A percentile compares a stretch with the other conserved stretches of the same genome.
phyloP scores from a whole-genome alignment of 2,113 vertebrate species.

The Tautogolabrus adspersus region DNA sequence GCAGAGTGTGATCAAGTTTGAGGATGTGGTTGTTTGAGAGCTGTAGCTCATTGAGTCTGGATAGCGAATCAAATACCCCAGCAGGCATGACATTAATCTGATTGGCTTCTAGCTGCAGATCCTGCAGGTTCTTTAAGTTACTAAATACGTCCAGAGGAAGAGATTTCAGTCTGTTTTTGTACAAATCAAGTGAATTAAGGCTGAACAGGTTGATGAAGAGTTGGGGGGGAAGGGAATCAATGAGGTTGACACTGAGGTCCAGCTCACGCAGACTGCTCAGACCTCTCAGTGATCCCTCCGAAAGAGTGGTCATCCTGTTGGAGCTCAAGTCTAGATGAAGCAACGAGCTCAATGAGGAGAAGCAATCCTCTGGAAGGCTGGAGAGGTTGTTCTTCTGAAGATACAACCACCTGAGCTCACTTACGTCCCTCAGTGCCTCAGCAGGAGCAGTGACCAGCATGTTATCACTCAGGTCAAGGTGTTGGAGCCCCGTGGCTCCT shows the following conservation, averaged over 20 bases:
- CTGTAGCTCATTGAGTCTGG: slow-evolving; percentile 60
- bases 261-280: slow-evolving; percentile 58
- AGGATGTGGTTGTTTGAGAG: slow-evolving; percentile 70
- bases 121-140: slow-evolving; percentile 52
- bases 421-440: slow-evolving; percentile 45
- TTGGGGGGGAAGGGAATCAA: slow-evolving; percentile 52
- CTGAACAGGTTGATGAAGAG: slow-evolving; percentile 54
- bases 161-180: slow-evolving; percentile 61
- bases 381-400: slow-evolving; percentile 66
- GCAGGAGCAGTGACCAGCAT: slow-evolving; percentile 51
- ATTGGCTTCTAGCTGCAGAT: slow-evolving; percentile 72
- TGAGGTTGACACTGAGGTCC: slow-evolving; percentile 69
- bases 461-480: slow-evolving; percentile 75
- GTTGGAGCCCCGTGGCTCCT: slow-evolving; percentile 51
- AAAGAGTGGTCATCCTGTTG: slow-evolving; percentile 61
- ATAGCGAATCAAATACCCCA: slow-evolving; percentile 51
- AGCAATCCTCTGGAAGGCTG: slow-evolving; percentile 55
- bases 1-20: slow-evolving; percentile 46
- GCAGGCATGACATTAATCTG: slow-evolving; percentile 51
- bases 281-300: slow-evolving; percentile 58
- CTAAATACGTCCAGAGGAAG: slow-evolving; percentile 61
- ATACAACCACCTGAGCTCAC: slow-evolving; percentile 52
- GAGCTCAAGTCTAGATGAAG: slow-evolving; percentile 64
- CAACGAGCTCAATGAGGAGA: slow-evolving; percentile 53
- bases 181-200: slow-evolving; percentile 70